Conservation (phyloP, 2,113 vertebrate species). For the Acrocephalus arundinaceus region DNA sequence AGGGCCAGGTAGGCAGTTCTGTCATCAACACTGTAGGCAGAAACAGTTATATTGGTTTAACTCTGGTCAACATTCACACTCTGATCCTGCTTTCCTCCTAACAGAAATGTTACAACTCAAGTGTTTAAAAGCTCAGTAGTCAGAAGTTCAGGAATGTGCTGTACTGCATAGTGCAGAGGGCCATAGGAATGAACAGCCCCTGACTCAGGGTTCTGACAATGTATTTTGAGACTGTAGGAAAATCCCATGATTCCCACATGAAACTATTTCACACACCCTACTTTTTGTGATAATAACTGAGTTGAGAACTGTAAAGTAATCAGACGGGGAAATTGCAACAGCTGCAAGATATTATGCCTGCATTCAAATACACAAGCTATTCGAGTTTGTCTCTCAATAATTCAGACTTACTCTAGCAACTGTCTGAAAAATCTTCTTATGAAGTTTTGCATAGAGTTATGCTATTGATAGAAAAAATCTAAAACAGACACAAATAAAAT, state of each 20-base stretch:
- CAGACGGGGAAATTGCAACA: neutral
- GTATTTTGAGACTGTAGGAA: neutral
- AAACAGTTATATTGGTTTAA: constrained; percentile 38
- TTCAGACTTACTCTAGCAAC: neutral
- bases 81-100: neutral
- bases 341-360: neutral
- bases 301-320: neutral
- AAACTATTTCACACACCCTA: neutral
- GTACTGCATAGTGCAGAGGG: rapidly evolving
- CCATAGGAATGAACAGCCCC: neutral
- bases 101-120: neutral
- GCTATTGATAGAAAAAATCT: neutral
- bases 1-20: constrained; percentile 86
- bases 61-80: neutral
- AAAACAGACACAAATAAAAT: neutral
- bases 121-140: neutral
- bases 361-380: neutral
- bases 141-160: neutral
- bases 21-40: constrained; percentile 74
- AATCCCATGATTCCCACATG: neutral
- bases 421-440: neutral
- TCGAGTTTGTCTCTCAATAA: neutral
- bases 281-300: neutral
- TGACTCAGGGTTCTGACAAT: neutral
- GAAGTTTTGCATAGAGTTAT: neutral